Evolutionary conservation across 2,797 vertebrate species (phyloP).

Genomic region (Chelon auratus): DNA sequence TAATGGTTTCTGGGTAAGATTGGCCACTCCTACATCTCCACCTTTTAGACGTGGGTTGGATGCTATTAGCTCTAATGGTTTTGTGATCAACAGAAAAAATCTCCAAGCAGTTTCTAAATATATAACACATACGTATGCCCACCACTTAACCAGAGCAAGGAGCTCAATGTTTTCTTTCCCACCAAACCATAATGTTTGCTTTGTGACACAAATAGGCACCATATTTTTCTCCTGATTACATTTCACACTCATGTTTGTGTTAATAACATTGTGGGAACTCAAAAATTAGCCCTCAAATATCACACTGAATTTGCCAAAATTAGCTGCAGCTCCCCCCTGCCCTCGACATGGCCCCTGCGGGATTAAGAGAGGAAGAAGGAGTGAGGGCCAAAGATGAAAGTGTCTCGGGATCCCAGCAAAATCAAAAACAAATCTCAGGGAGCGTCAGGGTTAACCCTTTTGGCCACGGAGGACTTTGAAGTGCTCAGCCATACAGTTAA

Average conservation of each 20-base stretch:
- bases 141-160: background rate
- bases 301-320: constrained; percentile 69
- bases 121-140: constrained; percentile 15
- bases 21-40: accelerated
- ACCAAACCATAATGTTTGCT: constrained; percentile 21
- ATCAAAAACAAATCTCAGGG: constrained; percentile 94
- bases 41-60: background rate
- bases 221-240: constrained; percentile 26
- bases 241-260: constrained; percentile 59
- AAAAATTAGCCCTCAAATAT: constrained; percentile 71
- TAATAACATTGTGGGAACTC: constrained; percentile 50
- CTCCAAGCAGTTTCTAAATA: constrained; percentile 16
- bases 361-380: constrained; percentile 55
- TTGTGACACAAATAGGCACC: background rate
- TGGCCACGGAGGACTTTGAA: constrained; percentile 91
- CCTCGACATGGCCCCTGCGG: constrained; percentile 46
- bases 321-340: constrained; percentile 32
- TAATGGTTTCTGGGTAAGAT: background rate
- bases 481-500: constrained; percentile 92
- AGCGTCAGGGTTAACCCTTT: constrained; percentile 92
- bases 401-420: constrained; percentile 85
- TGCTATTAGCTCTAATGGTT: constrained; percentile 11
- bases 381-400: constrained; percentile 86
- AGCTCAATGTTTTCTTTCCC: constrained; percentile 18
- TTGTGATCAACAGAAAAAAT: constrained; percentile 8